Base-by-base conservation (phyloP, 2,888 invertebrate genomes). In the Pseudococcus jackbeardsleyi region DNA sequence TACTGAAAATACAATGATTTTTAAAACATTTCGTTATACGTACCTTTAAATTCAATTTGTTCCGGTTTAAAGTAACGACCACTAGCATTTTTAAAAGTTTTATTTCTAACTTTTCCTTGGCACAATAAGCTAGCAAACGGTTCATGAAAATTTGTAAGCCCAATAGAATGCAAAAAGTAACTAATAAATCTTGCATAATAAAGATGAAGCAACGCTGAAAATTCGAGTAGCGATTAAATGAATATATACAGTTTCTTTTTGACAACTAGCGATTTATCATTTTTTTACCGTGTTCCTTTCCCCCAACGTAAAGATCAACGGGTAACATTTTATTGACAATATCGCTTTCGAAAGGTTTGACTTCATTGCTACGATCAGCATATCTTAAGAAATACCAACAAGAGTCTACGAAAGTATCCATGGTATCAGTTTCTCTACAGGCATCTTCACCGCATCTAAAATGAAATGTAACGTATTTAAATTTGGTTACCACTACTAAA, bases 371-470 rank as follows among this genome's bases (percentile, higher is more conserved):
- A 0, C 96, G 93, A 92, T 99, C 98, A 90, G 98, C 93, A 92
- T 95, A 99, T 77, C 99, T 93, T 90, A 99, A 93, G 91, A 95
- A 99, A 91, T 99, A 99, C 99, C 99, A 99, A 0, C 98, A 96
- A 85, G 99, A 99, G 92, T 99, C 99, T 33, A 99, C 97, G 93
- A 99, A 99, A 19, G 99, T 99, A 91, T 99, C 99, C 97, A 99
- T 97, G 0, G 99, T 99, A 91, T 99, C 99, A 0, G 96, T 96
- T 93, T 99, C 99, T 89, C 97, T 93, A 89, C 92, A 92, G 0
- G 98, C 98, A 88, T 92, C 90, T 0, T 93, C 92, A 0, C 93
- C 92, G 91, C 96, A 96, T 90, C 90, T 90, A 22, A 85, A 54
- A 17, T 85, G 0, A 11, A 42, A 22, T 46, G 54, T 6, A 22